A percentile compares a stretch with the other conserved stretches of the same genome.
phyloP scores from a whole-genome alignment of 2,113 vertebrate species.

The Centropus unirufus region DNA sequence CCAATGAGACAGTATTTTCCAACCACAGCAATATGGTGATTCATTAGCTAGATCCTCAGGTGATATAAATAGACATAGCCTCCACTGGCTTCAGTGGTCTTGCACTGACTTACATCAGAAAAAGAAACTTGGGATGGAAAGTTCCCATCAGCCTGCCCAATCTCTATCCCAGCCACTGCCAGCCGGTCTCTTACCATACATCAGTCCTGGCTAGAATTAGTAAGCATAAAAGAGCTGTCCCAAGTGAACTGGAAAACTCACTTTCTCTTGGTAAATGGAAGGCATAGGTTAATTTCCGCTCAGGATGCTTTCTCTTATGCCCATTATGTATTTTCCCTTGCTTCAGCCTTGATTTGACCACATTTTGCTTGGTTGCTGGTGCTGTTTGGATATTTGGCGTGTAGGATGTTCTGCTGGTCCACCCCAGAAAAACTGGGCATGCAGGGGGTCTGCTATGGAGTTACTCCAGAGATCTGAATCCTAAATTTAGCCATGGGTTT shows the following conservation, averaged over 20 bases:
- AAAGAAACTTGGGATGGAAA: neutral
- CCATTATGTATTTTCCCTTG: neutral
- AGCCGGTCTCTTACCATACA: neutral
- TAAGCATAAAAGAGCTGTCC: neutral
- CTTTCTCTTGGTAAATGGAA: neutral
- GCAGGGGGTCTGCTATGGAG: neutral
- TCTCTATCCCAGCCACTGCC: neutral
- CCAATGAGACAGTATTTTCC: slow-evolving; percentile 28
- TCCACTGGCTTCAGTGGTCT: slow-evolving; percentile 21
- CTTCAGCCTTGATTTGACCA: neutral
- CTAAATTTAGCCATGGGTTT: neutral
- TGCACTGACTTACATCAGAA: slow-evolving; percentile 47
- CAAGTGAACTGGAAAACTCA: neutral
- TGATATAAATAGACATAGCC: slow-evolving; percentile 38
- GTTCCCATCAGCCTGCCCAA: neutral
- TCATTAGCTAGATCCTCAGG: slow-evolving; percentile 26
- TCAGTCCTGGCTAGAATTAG: neutral
- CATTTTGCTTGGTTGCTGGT: neutral
- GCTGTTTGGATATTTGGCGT: neutral
- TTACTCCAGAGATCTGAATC: neutral
- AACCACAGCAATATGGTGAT: neutral
- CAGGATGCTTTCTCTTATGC: neutral
- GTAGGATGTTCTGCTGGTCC: neutral
- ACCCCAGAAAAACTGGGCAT: neutral
- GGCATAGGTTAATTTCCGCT: neutral